These are phyloP conservation scores for Danio albolineatus DNA, from an alignment of 2,797 vertebrate species.

Conservation along the genomic window DNA sequence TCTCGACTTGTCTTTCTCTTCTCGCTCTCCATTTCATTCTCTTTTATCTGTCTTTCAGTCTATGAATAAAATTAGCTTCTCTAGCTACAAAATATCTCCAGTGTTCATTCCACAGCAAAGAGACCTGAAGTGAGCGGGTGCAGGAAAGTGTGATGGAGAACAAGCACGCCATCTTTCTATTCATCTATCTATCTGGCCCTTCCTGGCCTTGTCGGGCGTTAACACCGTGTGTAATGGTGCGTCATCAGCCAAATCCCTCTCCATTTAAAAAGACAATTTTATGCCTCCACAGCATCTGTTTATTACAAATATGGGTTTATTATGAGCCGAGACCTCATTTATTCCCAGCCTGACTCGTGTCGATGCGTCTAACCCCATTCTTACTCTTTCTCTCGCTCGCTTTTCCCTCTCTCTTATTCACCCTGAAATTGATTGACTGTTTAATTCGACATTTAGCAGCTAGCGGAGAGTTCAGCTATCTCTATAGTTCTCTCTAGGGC, in stretches of 20 bases:
- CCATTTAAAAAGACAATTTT: slow-evolving; percentile 52
- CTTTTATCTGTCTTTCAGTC: slow-evolving; percentile 19
- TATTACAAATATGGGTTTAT: slow-evolving; percentile 40
- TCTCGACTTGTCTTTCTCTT: background rate
- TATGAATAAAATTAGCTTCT: slow-evolving; percentile 47
- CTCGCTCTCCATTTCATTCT: background rate
- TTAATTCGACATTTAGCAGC: slow-evolving; percentile 56
- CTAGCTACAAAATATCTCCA: slow-evolving; percentile 6
- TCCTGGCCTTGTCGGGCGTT: slow-evolving; percentile 17
- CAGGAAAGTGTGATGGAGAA: slow-evolving; percentile 30
- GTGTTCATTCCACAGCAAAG: slow-evolving; percentile 21
- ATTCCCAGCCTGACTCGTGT: slow-evolving; percentile 31
- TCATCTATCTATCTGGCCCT: slow-evolving; percentile 36
- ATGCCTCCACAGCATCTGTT: slow-evolving; percentile 35
- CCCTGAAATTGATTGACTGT: slow-evolving; percentile 53
- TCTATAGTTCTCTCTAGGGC: slow-evolving; percentile 50
- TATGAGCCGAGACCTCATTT: slow-evolving; percentile 52
- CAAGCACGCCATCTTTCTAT: slow-evolving; percentile 33
- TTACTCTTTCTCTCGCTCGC: slow-evolving; percentile 32
- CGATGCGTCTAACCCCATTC: slow-evolving; percentile 13
- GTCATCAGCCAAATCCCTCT: slow-evolving; percentile 58
- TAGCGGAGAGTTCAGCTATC: slow-evolving; percentile 40
- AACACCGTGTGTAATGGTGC: slow-evolving; percentile 43
- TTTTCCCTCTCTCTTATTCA: slow-evolving; percentile 30
- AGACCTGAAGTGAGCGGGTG: slow-evolving; percentile 8